Evolutionary conservation across 2,797 vertebrate species (phyloP), one percentile per base, ranked within the genome.

Genomic region (Sebastes baramenuke): DNA sequence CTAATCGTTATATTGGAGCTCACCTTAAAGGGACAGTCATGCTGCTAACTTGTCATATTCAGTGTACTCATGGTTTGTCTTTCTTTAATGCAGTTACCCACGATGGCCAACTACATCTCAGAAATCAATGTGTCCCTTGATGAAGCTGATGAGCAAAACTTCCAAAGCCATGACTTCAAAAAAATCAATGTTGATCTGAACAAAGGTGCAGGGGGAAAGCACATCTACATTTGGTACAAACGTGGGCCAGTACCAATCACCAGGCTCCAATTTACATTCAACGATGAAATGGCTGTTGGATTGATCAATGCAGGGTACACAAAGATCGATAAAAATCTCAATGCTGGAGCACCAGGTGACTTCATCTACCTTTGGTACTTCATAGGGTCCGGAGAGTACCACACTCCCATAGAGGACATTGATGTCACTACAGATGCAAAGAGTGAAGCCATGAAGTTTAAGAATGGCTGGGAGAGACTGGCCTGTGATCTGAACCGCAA

Each of bases 131-230:
- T 80, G 60, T 87, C 80, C 20, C 8, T 58, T 0, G 1, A 24
- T 36, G 0, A 2, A 4, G 2, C 1, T 7, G 60, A 87, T 0
- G 73, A 80, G 62, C 0, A 24, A 3, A 0, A 2, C 0, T 36
- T 87, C 25, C 12, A 1, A 5, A 0, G 1, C 4, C 1, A 22
- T 8, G 27, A 24, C 4, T 81, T 24, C 46, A 13, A 0, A 0
- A 54, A 27, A 56, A 67, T 79, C 8, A 3, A 27, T 71, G 55
- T 18, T 55, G 3, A 69, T 32, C 85, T 84, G 24, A 79, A 77
- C 14, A 10, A 61, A 60, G 56, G 42, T 9, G 4, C 1, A n/a
- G 72, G 55, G 1, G 58, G 59, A 69, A 67, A 0, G 0, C 0
- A 0, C 1, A 36, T 69, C 46, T 79, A 29, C 5, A 1, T 84